Conservation (phyloP, 2,113 vertebrate species). For the Nibea albiflora region DNA sequence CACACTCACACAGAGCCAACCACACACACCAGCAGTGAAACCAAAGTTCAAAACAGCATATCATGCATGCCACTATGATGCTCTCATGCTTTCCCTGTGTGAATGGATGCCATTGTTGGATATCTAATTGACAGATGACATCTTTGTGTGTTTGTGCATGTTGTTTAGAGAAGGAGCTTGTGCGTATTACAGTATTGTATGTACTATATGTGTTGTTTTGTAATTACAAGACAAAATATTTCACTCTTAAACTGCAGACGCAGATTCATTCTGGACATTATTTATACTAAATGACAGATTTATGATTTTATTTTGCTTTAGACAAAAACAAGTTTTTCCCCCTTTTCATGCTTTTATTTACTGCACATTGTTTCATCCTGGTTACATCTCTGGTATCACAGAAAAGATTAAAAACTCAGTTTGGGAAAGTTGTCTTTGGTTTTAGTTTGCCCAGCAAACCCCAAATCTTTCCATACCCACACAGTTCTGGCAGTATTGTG, state of each 20-base stretch:
- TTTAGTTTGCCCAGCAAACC: slow-evolving; percentile 6
- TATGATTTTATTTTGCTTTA: neutral
- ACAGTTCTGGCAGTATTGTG: neutral
- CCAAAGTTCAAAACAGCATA: neutral
- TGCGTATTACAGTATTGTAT: neutral
- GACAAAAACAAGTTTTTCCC: neutral
- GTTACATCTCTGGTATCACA: neutral
- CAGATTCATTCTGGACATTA: neutral
- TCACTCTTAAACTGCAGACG: neutral
- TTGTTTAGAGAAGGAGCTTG: neutral
- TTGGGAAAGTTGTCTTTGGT: slow-evolving; percentile 34
- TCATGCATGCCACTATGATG: slow-evolving; percentile 42
- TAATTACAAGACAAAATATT: slow-evolving; percentile 13
- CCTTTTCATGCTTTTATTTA: neutral
- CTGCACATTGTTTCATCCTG: neutral
- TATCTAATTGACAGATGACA: slow-evolving; percentile 16
- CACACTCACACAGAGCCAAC: neutral
- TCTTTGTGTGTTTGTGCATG: slow-evolving; percentile 29
- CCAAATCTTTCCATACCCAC: slow-evolving; percentile 29
- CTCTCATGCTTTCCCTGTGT: slow-evolving; percentile 30
- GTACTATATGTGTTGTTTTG: neutral
- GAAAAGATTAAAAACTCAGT: slow-evolving; percentile 10
- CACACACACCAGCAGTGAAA: neutral
- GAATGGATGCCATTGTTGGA: slow-evolving; percentile 65
- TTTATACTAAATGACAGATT: neutral